These are phyloP conservation scores for Nycticryphes semicollaris DNA, from an alignment of 2,113 vertebrate species.

Conservation along the genomic window DNA sequence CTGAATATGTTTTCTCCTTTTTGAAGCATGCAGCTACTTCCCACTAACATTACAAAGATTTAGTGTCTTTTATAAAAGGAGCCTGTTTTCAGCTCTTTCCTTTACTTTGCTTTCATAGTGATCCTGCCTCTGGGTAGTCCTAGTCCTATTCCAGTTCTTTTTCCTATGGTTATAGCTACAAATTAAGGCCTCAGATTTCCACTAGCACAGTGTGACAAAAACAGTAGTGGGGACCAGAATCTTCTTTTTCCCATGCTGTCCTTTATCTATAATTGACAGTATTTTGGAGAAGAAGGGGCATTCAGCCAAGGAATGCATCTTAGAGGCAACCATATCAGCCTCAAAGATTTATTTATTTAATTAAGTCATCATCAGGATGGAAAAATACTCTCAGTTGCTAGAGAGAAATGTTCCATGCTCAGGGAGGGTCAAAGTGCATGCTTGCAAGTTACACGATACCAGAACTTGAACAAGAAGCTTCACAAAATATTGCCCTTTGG, in stretches of 20 bases:
- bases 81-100: background rate
- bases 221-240: background rate
- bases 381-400: conserved; percentile 40
- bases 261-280: background rate
- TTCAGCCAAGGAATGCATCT: conserved; percentile 44
- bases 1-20: background rate
- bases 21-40: background rate
- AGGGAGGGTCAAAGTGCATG: background rate
- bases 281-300: background rate
- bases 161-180: background rate
- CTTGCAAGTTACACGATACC: conserved; percentile 26
- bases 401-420: background rate
- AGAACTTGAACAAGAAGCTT: background rate
- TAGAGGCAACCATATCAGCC: background rate
- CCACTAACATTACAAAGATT: background rate
- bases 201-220: background rate
- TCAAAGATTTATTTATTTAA: conserved; percentile 47
- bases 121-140: background rate
- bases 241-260: background rate
- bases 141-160: background rate
- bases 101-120: background rate
- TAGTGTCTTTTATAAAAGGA: background rate
- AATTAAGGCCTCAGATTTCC: background rate
- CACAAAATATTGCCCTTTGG: conserved; percentile 21
- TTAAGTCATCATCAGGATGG: conserved; percentile 22